These are phyloP conservation scores for Polydrusus cervinus DNA, from an alignment of 2,888 invertebrate genomes.

Conservation along the genomic window DNA sequence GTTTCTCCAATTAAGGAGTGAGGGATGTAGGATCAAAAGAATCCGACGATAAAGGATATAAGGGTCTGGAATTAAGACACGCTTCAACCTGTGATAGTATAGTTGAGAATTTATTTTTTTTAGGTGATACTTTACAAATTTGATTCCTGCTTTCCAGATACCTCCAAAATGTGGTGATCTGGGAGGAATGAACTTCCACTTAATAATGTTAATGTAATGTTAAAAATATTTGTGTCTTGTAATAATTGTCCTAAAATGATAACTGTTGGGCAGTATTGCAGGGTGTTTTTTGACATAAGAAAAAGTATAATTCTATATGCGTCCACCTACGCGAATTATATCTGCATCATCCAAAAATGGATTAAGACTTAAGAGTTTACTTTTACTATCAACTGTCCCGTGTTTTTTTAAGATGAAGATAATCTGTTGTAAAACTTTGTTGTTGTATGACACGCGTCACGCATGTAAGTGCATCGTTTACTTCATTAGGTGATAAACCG, in stretches of 20 bases:
- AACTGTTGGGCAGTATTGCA: conserved; percentile 25
- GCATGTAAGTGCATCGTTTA: no score
- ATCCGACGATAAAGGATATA: conserved; percentile 29
- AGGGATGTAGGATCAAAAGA: conserved; percentile 25
- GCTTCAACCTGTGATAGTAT: conserved; percentile 38
- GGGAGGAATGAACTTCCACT: conserved; percentile 24
- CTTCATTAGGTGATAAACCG: no score
- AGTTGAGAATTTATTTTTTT: conserved; percentile 39
- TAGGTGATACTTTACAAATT: conserved; percentile 38
- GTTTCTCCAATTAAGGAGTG: conserved; percentile 35
- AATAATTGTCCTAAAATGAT: conserved; percentile 32
- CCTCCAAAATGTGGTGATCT: conserved; percentile 41
- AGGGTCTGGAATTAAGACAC: conserved; percentile 30
- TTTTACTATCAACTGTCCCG: no score
- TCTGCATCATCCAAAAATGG: conserved; percentile 49
- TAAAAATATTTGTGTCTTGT: conserved; percentile 6
- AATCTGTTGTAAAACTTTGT: no score
- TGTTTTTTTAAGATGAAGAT: no score
- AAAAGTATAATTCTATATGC: conserved; percentile 18
- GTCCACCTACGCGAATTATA: conserved; percentile 31
- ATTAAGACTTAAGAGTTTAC: conserved; percentile 10
- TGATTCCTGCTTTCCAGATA: conserved; percentile 37
- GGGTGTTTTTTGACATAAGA: conserved; percentile 46
- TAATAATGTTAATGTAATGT: conserved; percentile 36
- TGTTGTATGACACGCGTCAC: no score